Conservation (phyloP, 2,888 invertebrate genomes). For the Aspidapion aeneum region DNA sequence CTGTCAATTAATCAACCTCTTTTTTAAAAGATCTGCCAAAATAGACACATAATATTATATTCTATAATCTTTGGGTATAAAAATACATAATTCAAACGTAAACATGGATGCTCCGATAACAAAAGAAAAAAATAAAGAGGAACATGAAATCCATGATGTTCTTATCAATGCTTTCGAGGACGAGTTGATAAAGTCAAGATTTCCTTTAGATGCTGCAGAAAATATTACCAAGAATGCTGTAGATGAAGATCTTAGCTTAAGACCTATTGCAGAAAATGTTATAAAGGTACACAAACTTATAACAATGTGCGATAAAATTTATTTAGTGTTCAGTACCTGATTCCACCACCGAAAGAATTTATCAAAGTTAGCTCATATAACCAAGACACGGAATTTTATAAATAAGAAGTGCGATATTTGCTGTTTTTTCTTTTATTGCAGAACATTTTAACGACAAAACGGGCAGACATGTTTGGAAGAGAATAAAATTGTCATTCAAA, state of each 20-base stretch:
- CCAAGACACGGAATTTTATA: too few relatives aligned
- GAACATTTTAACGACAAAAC: too few relatives aligned
- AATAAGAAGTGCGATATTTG: too few relatives aligned
- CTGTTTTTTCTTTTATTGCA: too few relatives aligned
- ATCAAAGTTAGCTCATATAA: too few relatives aligned
- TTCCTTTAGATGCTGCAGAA: constrained; percentile 35
- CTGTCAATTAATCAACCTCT: too few relatives aligned
- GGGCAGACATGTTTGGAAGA: too few relatives aligned
- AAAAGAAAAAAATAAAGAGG: constrained; percentile 34
- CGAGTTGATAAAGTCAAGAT: constrained; percentile 28
- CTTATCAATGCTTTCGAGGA: constrained; percentile 41
- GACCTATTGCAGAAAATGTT: constrained; percentile 28
- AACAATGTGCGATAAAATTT: not conserved
- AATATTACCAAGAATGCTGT: constrained; percentile 35
- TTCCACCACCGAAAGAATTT: too few relatives aligned
- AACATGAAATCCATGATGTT: constrained; percentile 36
- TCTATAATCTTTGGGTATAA: too few relatives aligned
- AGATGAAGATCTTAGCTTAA: constrained; percentile 27
- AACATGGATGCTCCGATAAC: constrained; percentile 39
- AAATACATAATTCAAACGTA: not conserved
- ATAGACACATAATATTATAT: too few relatives aligned
- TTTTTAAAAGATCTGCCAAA: not conserved
- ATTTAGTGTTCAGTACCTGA: too few relatives aligned
- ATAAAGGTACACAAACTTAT: constrained; percentile 24
- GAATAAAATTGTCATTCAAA: too few relatives aligned